phyloP scores from a whole-genome alignment of 2,888 invertebrate species.

The Drosophila glabriapex region DNA sequence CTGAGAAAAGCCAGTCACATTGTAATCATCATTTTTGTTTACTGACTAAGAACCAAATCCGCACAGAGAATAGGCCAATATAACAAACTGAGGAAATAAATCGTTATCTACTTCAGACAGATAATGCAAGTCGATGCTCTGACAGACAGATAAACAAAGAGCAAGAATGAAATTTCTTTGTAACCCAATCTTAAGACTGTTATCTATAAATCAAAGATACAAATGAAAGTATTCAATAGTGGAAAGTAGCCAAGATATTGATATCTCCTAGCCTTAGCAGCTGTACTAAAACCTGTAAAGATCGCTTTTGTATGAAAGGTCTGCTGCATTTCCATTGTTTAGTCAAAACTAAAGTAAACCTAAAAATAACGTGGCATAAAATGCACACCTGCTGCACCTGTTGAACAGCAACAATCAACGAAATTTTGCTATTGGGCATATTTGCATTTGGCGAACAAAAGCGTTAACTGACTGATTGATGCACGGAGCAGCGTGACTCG shows the following conservation, averaged over 20 bases:
- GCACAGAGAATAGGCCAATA: not conserved
- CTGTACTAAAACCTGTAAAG: not conserved
- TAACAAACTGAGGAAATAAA: not conserved
- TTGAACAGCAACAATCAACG: conserved; percentile 21
- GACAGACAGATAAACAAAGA: not conserved
- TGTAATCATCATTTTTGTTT: conserved; percentile 5
- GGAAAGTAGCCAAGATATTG: not conserved
- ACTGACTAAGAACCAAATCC: not conserved
- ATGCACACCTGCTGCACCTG: conserved; percentile 51
- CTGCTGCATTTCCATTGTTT: conserved; percentile 16
- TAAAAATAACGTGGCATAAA: conserved; percentile 26
- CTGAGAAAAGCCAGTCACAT: not conserved
- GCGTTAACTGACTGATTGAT: conserved; percentile 29
- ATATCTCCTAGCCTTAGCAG: not conserved
- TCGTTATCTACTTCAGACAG: not conserved
- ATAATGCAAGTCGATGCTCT: not conserved
- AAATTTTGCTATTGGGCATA: conserved; percentile 25
- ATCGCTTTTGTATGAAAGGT: conserved; percentile 6
- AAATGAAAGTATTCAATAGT: not conserved
- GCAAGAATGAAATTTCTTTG: not conserved
- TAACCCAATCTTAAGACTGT: conserved; percentile 1
- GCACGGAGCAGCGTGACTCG: conserved; percentile 16
- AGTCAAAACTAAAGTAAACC: conserved; percentile 6
- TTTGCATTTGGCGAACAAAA: conserved; percentile 26
- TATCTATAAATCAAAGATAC: not conserved